Percentiles rank a stretch among this genome's conserved stretches.
Conservation (phyloP, 2,113 vertebrate genomes). For the Himantopus leucocephalus region DNA sequence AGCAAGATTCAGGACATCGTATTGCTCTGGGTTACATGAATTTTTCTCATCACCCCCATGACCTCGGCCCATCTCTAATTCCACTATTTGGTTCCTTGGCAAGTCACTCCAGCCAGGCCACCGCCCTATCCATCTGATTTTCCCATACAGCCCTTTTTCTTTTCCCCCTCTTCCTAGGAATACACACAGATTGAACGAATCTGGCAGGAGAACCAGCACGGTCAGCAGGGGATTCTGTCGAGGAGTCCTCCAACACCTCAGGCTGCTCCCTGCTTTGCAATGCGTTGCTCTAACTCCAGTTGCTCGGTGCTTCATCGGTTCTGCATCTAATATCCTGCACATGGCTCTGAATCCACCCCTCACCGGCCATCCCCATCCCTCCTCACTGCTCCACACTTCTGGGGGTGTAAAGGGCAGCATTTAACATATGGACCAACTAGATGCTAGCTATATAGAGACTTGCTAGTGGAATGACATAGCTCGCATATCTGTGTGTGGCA, state of each 20-base stretch:
- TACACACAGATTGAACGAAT: accelerated
- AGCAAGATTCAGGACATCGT: not conserved
- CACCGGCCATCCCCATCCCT: not conserved
- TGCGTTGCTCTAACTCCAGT: accelerated
- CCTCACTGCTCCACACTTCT: not conserved
- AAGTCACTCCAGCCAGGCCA: not conserved
- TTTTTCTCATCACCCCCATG: not conserved
- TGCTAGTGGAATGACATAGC: not conserved
- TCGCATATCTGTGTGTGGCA: not conserved
- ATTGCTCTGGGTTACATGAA: not conserved
- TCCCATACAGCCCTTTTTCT: not conserved
- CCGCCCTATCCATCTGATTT: not conserved
- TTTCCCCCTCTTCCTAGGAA: not conserved
- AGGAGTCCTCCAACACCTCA: not conserved
- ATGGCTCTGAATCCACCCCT: not conserved
- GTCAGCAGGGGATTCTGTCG: not conserved
- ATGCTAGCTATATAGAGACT: not conserved
- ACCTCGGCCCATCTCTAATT: not conserved
- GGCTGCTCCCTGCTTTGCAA: not conserved
- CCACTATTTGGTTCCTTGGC: not conserved
- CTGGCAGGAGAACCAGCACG: not conserved
- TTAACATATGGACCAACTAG: too few species aligned
- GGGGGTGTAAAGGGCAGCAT: not conserved
- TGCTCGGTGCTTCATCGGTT: accelerated
- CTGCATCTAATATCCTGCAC: not conserved